Conservation (phyloP, 2,888 invertebrate species). For the Meliscaeva auricollis region DNA sequence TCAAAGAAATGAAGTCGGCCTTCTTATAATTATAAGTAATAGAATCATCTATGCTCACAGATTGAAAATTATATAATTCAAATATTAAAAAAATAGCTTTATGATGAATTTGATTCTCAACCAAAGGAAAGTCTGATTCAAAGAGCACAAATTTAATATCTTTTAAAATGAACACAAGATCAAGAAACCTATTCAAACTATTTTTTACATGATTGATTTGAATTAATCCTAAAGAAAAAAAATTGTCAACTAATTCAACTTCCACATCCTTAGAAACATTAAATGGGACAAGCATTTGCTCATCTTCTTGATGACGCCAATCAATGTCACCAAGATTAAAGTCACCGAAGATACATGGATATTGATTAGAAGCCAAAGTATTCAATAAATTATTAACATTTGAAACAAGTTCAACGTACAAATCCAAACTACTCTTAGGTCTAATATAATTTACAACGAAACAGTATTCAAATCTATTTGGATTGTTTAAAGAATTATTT, state of each 20-base stretch:
- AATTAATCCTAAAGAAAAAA: slow-evolving; percentile 1
- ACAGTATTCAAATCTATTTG: slow-evolving; percentile 20
- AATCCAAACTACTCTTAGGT: background rate
- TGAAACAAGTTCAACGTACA: slow-evolving; percentile 5
- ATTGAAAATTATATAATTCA: slow-evolving; percentile 12
- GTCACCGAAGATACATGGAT: background rate
- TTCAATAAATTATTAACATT: background rate
- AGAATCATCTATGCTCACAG: background rate
- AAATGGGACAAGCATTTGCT: slow-evolving; percentile 5
- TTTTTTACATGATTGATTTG: slow-evolving; percentile 7
- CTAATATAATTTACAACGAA: background rate
- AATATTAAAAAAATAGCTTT: slow-evolving; percentile 20
- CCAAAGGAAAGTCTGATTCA: slow-evolving; percentile 24
- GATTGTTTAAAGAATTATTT: background rate
- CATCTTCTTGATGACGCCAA: background rate
- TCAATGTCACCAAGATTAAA: slow-evolving; percentile 7
- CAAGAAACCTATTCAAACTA: slow-evolving; percentile 15
- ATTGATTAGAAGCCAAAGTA: background rate
- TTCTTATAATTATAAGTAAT: slow-evolving; percentile 23
- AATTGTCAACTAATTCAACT: slow-evolving; percentile 1
- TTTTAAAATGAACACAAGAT: background rate
- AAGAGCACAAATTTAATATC: slow-evolving; percentile 20
- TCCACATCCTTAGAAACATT: slow-evolving; percentile 10
- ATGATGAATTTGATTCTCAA: slow-evolving; percentile 32
- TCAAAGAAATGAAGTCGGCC: slow-evolving; percentile 12